A percentile compares a stretch with the other conserved stretches of the same genome.
phyloP scores from a whole-genome alignment of 2,888 invertebrate species.

The Timema cristinae region DNA sequence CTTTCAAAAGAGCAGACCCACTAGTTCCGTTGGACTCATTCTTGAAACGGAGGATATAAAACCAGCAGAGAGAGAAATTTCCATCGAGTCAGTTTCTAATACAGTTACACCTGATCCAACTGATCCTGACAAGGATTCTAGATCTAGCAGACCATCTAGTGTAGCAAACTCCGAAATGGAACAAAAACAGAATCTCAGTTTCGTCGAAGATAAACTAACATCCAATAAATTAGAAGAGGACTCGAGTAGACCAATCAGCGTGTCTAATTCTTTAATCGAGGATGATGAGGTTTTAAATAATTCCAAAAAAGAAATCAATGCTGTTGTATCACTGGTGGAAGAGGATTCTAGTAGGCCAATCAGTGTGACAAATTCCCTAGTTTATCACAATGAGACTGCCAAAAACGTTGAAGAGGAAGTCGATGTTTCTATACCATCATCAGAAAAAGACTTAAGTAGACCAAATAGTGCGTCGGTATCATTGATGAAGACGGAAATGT shows the following conservation, averaged over 20 bases:
- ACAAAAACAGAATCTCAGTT: neutral
- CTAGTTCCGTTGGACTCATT: conserved; percentile 10
- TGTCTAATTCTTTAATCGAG: neutral
- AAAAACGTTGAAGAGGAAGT: no score
- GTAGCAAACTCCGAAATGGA: neutral
- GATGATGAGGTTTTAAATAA: neutral
- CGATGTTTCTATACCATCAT: no score
- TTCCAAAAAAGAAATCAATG: no score
- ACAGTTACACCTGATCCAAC: no score
- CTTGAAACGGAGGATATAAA: neutral
- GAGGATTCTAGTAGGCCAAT: no score
- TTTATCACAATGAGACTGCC: no score
- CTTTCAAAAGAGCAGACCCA: conserved; percentile 5
- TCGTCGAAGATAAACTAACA: neutral
- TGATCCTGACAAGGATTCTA: no score
- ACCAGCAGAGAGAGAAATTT: neutral
- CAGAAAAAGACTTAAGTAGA: no score
- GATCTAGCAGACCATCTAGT: neutral
- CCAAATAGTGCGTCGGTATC: no score
- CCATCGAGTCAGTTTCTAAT: neutral
- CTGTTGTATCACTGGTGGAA: no score
- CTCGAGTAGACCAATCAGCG: neutral
- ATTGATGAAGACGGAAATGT: neutral
- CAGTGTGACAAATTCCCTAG: no score
- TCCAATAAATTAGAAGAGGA: no score